Conservation (phyloP, 1,140 invertebrate genomes). For the Lepidurus packardi region DNA sequence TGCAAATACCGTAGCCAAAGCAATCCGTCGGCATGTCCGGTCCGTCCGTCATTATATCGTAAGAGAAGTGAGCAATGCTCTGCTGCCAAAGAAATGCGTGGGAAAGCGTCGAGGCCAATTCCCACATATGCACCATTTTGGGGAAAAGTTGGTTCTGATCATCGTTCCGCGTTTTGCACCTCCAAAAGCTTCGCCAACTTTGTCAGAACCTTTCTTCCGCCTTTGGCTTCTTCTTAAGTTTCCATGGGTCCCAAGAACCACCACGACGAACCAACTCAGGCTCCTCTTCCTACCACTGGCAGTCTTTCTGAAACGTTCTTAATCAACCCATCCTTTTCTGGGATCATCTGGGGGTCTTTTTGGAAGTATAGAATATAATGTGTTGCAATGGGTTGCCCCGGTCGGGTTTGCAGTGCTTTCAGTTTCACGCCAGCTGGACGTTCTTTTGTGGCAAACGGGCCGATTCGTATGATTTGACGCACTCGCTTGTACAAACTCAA, state of each 20-base stretch:
- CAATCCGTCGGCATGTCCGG: background rate
- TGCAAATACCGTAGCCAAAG: constrained; percentile 5
- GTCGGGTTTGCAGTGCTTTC: background rate
- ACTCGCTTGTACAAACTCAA: background rate
- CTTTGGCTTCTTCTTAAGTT: background rate
- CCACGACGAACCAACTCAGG: background rate
- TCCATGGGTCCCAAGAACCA: background rate
- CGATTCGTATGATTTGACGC: background rate
- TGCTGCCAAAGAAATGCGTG: background rate
- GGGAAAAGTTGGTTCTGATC: background rate
- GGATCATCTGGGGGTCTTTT: too few relatives aligned
- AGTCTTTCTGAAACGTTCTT: background rate
- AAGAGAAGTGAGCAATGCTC: background rate
- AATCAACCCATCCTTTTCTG: background rate
- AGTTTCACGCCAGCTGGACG: background rate
- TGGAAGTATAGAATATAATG: background rate
- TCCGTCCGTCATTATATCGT: background rate
- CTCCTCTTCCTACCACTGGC: background rate
- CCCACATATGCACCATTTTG: background rate
- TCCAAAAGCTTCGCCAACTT: background rate
- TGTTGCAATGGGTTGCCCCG: background rate
- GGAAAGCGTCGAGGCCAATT: background rate
- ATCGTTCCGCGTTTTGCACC: background rate
- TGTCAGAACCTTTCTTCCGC: background rate
- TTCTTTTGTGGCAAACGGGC: background rate